Evolutionary conservation across 1,140 invertebrate species (phyloP), one percentile per base, ranked within the genome.

Genomic region (Plectrocnemia conspersa): DNA sequence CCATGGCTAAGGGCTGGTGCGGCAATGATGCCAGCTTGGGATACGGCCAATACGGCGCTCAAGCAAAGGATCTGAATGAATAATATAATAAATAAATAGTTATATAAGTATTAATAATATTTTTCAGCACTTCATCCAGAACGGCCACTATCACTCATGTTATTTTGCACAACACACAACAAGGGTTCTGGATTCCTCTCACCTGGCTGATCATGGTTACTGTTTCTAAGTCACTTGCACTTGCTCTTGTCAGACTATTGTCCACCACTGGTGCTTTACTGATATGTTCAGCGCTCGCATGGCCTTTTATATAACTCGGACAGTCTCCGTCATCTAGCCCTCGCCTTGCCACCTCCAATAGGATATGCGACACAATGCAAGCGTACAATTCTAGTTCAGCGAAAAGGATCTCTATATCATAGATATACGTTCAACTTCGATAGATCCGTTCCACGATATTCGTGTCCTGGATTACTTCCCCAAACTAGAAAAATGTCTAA

Each of bases 11-110:
- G 22, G 13, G 48, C 55, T 13, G 64, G 62, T 21, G 58, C 59
- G 41, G 66, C 64, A 36, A 71, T 63, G n/a, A 69, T 54, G 25
- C 71, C 69, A 44, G 65, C 68, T 38, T 69, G 66, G 24, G 65
- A 67, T 1, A 64, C 65, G 4, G 67, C 70, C 27, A 71, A 62
- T 18, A 70, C 42, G 10, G 68, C 67, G 52, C 66, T 60, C 42
- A 74, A 59, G 42, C 67, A 63, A 25, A 73, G 19, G 27, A 74
- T 66, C 74, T 75, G 68, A 6, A 66, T 62, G 44, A 33, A 55
- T 52, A 25, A 29, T 24, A 47, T 21, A 18, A 38, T 10, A 38
- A 10, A 15, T 38, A 15, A 16, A 42, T 5, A n/a, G n/a, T n/a
- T n/a, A 42, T 42, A 18, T 16, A 42, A 19, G 13, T 18, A 15